These are phyloP conservation scores for Caenorhabditis zanzibari DNA, from an alignment of 2,888 invertebrate genomes.

Conservation along the genomic window DNA sequence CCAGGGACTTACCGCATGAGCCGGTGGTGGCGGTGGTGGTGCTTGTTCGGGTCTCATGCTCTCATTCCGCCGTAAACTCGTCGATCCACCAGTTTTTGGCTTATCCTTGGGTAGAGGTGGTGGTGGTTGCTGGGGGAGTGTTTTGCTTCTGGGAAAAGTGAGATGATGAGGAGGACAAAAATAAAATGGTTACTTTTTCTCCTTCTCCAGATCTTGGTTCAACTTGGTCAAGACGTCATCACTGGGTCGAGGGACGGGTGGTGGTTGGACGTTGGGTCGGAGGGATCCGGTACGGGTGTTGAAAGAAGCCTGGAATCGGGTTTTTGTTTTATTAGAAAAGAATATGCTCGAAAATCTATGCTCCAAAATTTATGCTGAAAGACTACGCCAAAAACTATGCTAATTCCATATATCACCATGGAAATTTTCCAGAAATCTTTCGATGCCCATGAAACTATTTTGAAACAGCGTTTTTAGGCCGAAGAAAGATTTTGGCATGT, in stretches of 20 bases:
- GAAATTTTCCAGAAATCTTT: too few relatives aligned
- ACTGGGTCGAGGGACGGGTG: constrained; percentile 62
- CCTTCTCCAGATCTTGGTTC: constrained; percentile 49
- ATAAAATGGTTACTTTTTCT: constrained; percentile 39
- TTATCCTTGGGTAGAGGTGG: constrained; percentile 50
- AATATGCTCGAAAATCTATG: too few relatives aligned
- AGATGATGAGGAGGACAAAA: neutral
- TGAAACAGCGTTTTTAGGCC: too few relatives aligned
- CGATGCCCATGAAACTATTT: too few relatives aligned
- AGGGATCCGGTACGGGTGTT: constrained; percentile 54
- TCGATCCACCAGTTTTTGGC: constrained; percentile 42
- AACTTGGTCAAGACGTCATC: constrained; percentile 59
- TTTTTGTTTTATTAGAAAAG: too few relatives aligned
- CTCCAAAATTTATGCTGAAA: too few relatives aligned
- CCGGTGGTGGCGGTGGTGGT: constrained; percentile 70
- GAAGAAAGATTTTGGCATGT: too few relatives aligned
- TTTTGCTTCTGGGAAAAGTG: constrained; percentile 42
- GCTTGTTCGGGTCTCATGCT: constrained; percentile 68
- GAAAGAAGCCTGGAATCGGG: constrained; percentile 33
- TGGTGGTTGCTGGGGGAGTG: constrained; percentile 36
- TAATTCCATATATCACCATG: too few relatives aligned
- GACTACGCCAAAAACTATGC: too few relatives aligned
- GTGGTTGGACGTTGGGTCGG: constrained; percentile 55
- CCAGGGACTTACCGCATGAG: constrained; percentile 52
- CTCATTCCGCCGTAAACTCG: constrained; percentile 54